These are phyloP conservation scores for Plagodis pulveraria DNA, from an alignment of 2,888 invertebrate species.

Conservation along the genomic window DNA sequence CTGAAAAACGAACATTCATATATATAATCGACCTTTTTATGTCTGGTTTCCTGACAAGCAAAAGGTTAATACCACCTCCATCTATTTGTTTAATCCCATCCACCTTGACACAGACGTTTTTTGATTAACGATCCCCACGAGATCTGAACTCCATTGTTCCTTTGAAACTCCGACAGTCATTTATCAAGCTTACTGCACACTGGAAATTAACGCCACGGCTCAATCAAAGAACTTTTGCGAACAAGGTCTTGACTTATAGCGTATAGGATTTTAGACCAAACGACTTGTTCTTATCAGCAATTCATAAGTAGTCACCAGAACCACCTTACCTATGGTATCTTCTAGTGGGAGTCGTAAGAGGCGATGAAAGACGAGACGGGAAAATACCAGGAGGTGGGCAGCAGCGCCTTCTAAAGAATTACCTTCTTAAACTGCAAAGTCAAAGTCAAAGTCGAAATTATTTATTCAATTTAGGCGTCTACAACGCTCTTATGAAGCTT, in stretches of 20 bases:
- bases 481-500: no score
- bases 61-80: constrained; percentile 13
- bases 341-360: no score
- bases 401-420: no score
- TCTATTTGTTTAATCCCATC: constrained; percentile 51
- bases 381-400: no score
- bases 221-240: constrained; percentile 54
- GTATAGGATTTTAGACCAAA: constrained; percentile 29
- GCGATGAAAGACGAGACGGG: no score
- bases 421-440: no score
- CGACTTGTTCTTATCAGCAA: constrained; percentile 53
- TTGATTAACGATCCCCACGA: constrained; percentile 75
- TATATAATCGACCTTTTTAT: no score
- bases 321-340: no score
- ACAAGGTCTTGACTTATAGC: constrained; percentile 37
- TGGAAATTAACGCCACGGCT: constrained; percentile 71
- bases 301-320: no score
- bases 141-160: constrained; percentile 78
- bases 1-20: no score
- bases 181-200: constrained; percentile 81
- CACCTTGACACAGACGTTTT: constrained; percentile 72
- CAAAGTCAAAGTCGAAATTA: no score
- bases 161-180: constrained; percentile 78
- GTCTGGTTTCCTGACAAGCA: not conserved
- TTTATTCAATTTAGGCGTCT: no score